Evolutionary conservation across 2,888 invertebrate species (phyloP).

Genomic region (Stegana nigrithorax): DNA sequence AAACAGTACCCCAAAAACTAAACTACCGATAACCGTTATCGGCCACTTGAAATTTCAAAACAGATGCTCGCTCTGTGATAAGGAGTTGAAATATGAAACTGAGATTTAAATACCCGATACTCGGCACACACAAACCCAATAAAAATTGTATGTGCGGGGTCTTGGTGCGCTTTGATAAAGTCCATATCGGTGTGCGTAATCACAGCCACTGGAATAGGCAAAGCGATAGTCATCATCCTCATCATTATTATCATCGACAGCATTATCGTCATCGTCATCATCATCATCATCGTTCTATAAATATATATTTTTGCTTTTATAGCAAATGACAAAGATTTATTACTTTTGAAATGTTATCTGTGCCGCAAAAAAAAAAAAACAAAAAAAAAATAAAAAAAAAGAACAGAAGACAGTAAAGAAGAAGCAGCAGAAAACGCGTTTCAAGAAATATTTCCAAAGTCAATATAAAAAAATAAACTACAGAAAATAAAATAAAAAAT

Average conservation of each 20-base stretch:
- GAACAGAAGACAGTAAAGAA: background rate
- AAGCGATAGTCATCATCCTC: conserved; percentile 32
- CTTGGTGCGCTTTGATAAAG: too few species aligned
- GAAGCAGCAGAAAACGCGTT: background rate
- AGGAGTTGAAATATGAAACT: conserved; percentile 39
- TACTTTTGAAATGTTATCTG: conserved; percentile 37
- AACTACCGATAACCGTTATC: background rate
- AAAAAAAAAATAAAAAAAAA: background rate
- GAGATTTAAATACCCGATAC: conserved; percentile 36
- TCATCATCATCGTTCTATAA: conserved; percentile 2
- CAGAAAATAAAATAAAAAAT: background rate
- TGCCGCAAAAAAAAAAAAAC: conserved; percentile 29
- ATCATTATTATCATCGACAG: too few species aligned
- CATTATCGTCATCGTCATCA: conserved; percentile 5
- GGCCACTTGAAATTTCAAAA: conserved; percentile 38
- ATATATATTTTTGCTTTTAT: conserved; percentile 14
- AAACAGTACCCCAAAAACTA: background rate
- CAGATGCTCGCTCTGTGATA: conserved; percentile 42
- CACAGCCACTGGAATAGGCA: conserved; percentile 8
- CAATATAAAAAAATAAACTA: background rate
- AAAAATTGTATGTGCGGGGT: too few species aligned
- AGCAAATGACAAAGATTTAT: conserved; percentile 51
- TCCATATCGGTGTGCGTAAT: conserved; percentile 14
- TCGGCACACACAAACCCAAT: background rate
- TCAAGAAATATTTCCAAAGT: too few species aligned